A percentile compares a stretch with the other conserved stretches of the same genome.
Evolutionary conservation across 2,888 invertebrate genomes (phyloP).

Genomic region (Pterostichus madidus): DNA sequence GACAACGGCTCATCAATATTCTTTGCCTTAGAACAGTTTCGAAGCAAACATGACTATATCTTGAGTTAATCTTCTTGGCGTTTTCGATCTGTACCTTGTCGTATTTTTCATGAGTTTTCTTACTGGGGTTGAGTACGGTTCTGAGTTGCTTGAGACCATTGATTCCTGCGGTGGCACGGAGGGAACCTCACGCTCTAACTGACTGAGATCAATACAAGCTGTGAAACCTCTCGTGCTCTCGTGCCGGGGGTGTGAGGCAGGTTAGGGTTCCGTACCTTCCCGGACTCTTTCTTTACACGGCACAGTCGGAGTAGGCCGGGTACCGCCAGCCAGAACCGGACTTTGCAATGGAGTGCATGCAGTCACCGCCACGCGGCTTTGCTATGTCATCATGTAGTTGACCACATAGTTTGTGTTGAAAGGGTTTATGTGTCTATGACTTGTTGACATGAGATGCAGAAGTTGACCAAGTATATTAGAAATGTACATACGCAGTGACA

Average conservation of each 20-base stretch:
- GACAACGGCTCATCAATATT: too few relatives aligned
- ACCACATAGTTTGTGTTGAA: too few relatives aligned
- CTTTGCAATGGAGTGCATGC: background rate
- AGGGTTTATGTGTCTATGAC: too few relatives aligned
- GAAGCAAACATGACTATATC: too few relatives aligned
- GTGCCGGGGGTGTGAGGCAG: constrained; percentile 76
- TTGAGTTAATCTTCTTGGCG: background rate
- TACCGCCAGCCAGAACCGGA: background rate
- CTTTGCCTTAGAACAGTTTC: too few relatives aligned
- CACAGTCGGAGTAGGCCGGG: constrained; percentile 75
- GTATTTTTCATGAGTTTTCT: background rate
- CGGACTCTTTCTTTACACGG: constrained; percentile 63
- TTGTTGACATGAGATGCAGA: too few relatives aligned
- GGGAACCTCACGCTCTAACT: constrained; percentile 72
- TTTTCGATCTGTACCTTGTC: too few relatives aligned
- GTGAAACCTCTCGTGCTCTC: constrained; percentile 72
- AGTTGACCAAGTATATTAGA: too few relatives aligned
- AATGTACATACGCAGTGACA: too few relatives aligned
- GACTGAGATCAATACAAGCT: constrained; percentile 76
- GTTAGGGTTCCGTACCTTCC: constrained; percentile 73
- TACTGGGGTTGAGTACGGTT: constrained; percentile 30
- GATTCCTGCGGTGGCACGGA: constrained; percentile 74
- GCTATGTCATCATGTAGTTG: too few relatives aligned
- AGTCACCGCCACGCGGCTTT: too few relatives aligned
- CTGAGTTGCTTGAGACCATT: constrained; percentile 73